Evolutionary conservation across 2,888 invertebrate species (phyloP).

Genomic region (Arctia plantaginis): DNA sequence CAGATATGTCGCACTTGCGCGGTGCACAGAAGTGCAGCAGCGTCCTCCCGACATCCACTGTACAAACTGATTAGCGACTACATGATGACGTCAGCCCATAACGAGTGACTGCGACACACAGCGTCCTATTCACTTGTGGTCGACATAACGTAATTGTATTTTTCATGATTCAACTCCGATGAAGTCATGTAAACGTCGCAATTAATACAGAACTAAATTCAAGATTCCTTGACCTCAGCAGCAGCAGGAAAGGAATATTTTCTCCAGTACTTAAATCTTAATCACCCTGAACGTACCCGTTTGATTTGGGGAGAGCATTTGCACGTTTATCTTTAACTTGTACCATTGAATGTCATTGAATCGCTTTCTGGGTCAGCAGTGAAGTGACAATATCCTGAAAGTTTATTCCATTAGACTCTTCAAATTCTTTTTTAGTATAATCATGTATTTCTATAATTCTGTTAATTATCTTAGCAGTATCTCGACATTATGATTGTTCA

Average conservation of each 20-base stretch:
- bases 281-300: not conserved
- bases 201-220: not conserved
- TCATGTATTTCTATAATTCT: not conserved
- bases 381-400: not conserved
- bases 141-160: not conserved
- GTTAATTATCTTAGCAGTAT: too few relatives aligned
- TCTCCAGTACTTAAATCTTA: not conserved
- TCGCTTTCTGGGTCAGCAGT: not conserved
- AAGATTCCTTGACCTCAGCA: not conserved
- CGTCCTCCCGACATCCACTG: conserved; percentile 38
- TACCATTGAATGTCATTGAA: not conserved
- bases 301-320: not conserved
- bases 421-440: not conserved
- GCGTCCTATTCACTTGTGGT: conserved; percentile 21
- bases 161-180: conserved; percentile 1
- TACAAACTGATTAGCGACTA: conserved; percentile 45
- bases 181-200: not conserved
- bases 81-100: conserved; percentile 39
- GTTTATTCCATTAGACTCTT: not conserved
- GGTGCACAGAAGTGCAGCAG: conserved; percentile 43
- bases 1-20: conserved; percentile 61
- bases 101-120: conserved; percentile 24
- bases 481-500: not conserved
- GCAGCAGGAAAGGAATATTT: not conserved
- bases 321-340: not conserved